Base-by-base conservation (phyloP, 2,797 vertebrate species). In the Enteromius unitaeniatus region DNA sequence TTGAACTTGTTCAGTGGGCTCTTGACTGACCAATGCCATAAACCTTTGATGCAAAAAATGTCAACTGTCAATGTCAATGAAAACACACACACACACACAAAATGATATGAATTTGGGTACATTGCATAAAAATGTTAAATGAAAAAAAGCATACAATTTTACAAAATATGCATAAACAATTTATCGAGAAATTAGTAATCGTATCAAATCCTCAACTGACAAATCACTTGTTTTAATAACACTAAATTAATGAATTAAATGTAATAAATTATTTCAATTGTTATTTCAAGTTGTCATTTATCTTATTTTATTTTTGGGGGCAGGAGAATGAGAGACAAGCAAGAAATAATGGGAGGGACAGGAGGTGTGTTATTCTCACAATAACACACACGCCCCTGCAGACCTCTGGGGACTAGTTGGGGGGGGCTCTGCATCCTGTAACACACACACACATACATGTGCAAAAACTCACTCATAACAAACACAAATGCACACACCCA, bases 401-500 rank as follows among this genome's bases (percentile, higher is more conserved):
- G 68, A 67, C 51, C 83, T 68, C 79, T 77, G 53, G 85, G 42
- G 86, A 34, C 42, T 78, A 42, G 67, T 81, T 34, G 65, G 37
- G 21, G 37, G 69, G 72, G 68, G 79, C 40, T 49, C 47, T 72
- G 85, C 90, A 92, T 94, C 93, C 93, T 93, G 93, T 88, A 89
- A 87, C 28, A 28, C 7, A 37, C 78, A 87, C 87, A 23, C 84
- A 85, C 51, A 40, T 55, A 69, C 58, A 80, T 70, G 58, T 72
- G 81, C 73, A 81, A 65, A 62, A 62, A 14, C 67, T n/a, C 72
- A 83, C 42, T 83, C 77, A 80, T n/a, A 79, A 78, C 81, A 80
- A 67, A 83, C 45, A 65, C 45, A 31, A 37, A 42, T 15, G 34
- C 42, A 28, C 75, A 84, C 73, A 77, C 72, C 70, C 72, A 72